phyloP scores from a whole-genome alignment of 1,140 invertebrate species.

The Phortica variegata region DNA sequence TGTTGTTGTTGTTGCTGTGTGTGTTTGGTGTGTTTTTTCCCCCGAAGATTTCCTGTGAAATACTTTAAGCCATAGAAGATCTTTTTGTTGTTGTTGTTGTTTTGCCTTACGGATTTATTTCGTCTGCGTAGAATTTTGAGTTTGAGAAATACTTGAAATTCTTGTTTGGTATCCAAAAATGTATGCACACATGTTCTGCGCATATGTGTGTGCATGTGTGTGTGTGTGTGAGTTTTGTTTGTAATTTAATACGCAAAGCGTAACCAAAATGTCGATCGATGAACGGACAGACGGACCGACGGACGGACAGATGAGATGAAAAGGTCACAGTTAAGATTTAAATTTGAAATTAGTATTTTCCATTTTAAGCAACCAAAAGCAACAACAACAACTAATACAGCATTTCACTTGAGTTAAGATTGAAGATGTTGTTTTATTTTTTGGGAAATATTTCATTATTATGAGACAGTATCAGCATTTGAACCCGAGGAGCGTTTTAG shows the following conservation, averaged over 20 bases:
- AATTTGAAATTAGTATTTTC: conserved; percentile 42
- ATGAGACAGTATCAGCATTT: conserved; percentile 37
- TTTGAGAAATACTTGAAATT: conserved; percentile 53
- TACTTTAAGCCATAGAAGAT: conserved; percentile 43
- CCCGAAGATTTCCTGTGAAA: conserved; percentile 56
- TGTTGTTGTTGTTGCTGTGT: conserved; percentile 21
- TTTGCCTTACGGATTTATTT: conserved; percentile 3
- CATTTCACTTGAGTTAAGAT: background rate
- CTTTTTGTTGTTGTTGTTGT: conserved; percentile 2
- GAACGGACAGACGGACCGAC: no score
- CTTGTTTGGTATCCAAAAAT: conserved; percentile 29
- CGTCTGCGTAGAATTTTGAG: conserved; percentile 32
- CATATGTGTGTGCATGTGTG: conserved; percentile 5
- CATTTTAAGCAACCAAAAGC: conserved; percentile 20
- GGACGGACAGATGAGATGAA: no score
- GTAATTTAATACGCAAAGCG: conserved; percentile 54
- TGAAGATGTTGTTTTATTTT: no score
- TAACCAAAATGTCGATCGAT: no score
- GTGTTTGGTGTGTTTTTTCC: conserved; percentile 31
- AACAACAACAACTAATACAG: conserved; percentile 13
- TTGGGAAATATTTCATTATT: conserved; percentile 52
- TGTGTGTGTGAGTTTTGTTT: conserved; percentile 21
- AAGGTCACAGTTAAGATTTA: conserved; percentile 50
- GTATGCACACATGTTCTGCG: background rate
- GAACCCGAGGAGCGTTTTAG: conserved; percentile 2